phyloP scores from a whole-genome alignment of 2,113 vertebrate species.

The Oncorhynchus kisutch region DNA sequence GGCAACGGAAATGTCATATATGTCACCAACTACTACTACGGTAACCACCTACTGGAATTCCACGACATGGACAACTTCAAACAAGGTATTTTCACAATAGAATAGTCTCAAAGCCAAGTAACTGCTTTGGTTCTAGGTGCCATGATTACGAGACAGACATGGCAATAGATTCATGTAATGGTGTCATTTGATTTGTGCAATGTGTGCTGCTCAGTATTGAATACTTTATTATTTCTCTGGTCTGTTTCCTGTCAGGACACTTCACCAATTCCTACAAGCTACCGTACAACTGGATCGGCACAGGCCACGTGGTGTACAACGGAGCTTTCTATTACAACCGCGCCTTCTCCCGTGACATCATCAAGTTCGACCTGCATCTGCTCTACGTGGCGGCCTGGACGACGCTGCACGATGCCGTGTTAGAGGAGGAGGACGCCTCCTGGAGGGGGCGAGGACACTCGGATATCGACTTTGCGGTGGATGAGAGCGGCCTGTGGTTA shows the following conservation, averaged over 20 bases:
- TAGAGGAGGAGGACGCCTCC: constrained; percentile 75
- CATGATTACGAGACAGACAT: too few species aligned
- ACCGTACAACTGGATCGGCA: constrained; percentile 96
- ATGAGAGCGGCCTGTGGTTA: constrained; percentile 95
- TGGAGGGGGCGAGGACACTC: constrained; percentile 91
- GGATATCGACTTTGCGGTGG: constrained; percentile 87
- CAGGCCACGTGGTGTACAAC: constrained; percentile 87
- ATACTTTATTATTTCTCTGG: background rate
- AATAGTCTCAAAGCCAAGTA: too few species aligned
- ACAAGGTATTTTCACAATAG: constrained; percentile 74
- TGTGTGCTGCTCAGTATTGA: too few species aligned
- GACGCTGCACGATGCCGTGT: constrained; percentile 87
- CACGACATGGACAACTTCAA: constrained; percentile 92
- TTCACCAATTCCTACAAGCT: constrained; percentile 96
- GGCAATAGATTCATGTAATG: too few species aligned
- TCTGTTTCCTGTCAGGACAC: constrained; percentile 74
- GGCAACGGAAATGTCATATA: constrained; percentile 83
- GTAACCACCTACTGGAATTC: constrained; percentile 93
- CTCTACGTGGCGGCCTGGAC: constrained; percentile 91
- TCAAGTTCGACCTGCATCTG: constrained; percentile 89
- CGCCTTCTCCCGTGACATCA: constrained; percentile 94
- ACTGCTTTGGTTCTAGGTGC: too few species aligned
- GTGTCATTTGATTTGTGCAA: too few species aligned
- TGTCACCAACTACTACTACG: constrained; percentile 92
- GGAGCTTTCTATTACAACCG: constrained; percentile 96